phyloP scores from a whole-genome alignment of 30 jellyfish, hydroid and myxozoan species.

The Hydractinia echinata region DNA sequence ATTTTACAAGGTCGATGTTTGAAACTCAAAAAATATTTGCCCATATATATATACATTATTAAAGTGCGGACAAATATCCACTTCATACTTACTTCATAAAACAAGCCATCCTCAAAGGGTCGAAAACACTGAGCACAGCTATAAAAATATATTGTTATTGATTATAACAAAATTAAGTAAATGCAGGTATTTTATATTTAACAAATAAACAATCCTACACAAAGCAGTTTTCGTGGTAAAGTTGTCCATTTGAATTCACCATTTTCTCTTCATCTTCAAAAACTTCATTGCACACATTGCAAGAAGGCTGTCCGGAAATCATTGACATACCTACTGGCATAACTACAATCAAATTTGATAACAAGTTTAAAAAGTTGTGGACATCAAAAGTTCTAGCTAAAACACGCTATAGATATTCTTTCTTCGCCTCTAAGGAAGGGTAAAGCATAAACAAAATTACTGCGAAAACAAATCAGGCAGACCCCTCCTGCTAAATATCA shows the following conservation, averaged over 20 bases:
- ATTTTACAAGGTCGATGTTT: too few relatives aligned
- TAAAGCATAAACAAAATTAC: too few relatives aligned
- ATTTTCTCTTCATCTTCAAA: conserved; percentile 75
- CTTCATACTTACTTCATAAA: conserved; percentile 66
- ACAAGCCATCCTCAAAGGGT: conserved; percentile 83
- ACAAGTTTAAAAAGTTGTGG: too few relatives aligned
- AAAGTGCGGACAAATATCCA: too few relatives aligned
- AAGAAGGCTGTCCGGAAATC: conserved; percentile 50
- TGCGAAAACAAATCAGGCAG: too few relatives aligned
- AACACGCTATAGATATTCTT: too few relatives aligned
- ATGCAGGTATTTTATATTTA: background rate
- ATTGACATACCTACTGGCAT: conserved; percentile 15
- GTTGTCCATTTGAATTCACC: conserved; percentile 79
- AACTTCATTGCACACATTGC: conserved; percentile 69
- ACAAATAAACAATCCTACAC: conserved; percentile 55
- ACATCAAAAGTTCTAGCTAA: too few relatives aligned
- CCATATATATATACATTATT: too few relatives aligned
- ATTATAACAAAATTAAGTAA: background rate
- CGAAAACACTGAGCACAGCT: conserved; percentile 97
- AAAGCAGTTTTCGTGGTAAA: conserved; percentile 81
- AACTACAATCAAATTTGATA: background rate
- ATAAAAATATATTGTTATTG: background rate
- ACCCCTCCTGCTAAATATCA: too few relatives aligned
- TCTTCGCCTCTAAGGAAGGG: too few relatives aligned
- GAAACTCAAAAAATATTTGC: too few relatives aligned